phyloP scores from a whole-genome alignment of 2,888 invertebrate species.

The Zootermopsis nevadensis region DNA sequence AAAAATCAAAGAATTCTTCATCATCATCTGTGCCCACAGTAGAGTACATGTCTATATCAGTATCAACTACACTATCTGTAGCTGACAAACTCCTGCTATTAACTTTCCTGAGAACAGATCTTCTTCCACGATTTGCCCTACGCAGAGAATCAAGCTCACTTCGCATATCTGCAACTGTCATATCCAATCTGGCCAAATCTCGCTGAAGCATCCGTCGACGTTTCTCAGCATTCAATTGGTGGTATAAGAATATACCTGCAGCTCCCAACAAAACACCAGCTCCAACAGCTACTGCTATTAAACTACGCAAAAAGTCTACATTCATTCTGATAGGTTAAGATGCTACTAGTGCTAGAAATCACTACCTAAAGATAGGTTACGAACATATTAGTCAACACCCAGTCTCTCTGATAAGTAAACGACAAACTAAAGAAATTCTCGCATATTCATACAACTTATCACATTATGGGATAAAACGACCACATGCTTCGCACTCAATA shows the following conservation, averaged over 20 bases:
- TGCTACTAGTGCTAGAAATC: no score
- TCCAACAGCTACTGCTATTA: conserved; percentile 57
- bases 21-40: conserved; percentile 50
- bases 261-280: conserved; percentile 57
- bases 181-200: conserved; percentile 55
- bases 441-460: no score
- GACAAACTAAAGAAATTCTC: no score
- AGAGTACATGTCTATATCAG: conserved; percentile 49
- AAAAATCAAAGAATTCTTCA: conserved; percentile 53
- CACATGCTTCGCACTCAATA: no score
- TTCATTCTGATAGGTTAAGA: conserved; percentile 30
- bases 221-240: conserved; percentile 56
- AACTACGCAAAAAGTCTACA: conserved; percentile 53
- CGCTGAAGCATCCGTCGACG: conserved; percentile 55
- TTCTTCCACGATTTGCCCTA: conserved; percentile 1
- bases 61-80: conserved; percentile 40
- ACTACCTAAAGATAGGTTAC: no score
- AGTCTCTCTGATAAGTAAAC: no score
- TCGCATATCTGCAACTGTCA: conserved; percentile 55
- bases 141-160: conserved; percentile 55
- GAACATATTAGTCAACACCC: no score
- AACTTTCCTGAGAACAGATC: background rate
- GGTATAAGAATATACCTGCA: conserved; percentile 57
- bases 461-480: no score
- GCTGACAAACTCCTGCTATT: conserved; percentile 11